A percentile compares a stretch with the other conserved stretches of the same genome.
These are phyloP conservation scores for Crax fasciolata DNA, from an alignment of 2,797 vertebrate genomes.

Conservation along the genomic window DNA sequence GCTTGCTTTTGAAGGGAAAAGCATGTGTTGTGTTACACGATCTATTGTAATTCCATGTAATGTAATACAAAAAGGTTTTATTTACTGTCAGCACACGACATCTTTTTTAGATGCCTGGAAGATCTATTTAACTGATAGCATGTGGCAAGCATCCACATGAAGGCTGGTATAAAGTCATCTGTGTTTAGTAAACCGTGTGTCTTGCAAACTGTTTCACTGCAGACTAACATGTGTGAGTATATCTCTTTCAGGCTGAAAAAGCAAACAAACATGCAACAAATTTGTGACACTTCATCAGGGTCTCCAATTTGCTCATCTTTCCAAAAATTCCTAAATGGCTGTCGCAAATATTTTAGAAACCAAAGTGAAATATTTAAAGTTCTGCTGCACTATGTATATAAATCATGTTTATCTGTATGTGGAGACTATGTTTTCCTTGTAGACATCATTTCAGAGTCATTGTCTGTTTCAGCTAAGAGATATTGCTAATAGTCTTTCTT, in stretches of 20 bases:
- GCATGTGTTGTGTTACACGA: conserved; percentile 1
- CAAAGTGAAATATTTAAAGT: background rate
- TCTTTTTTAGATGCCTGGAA: background rate
- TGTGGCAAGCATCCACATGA: background rate
- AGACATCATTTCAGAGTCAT: background rate
- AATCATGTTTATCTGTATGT: background rate
- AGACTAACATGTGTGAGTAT: background rate
- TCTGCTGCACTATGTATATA: background rate
- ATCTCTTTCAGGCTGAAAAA: background rate
- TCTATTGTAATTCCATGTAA: background rate
- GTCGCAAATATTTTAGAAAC: background rate
- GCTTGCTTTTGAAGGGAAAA: conserved; percentile 13
- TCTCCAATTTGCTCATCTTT: background rate
- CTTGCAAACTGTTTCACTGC: conserved; percentile 5
- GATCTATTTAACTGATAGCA: background rate
- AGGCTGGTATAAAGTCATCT: background rate
- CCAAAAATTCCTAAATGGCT: background rate
- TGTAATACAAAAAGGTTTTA: background rate
- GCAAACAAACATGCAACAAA: background rate
- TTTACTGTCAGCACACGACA: background rate
- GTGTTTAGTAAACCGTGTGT: conserved; percentile 10
- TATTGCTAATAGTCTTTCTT: conserved; percentile 15
- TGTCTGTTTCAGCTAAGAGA: conserved; percentile 29
- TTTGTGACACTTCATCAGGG: background rate
- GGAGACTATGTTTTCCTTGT: conserved; percentile 1